A percentile compares a stretch with the other conserved stretches of the same genome.
Conservation (phyloP, 1,140 invertebrate genomes). For the Phymastichus coffea region DNA sequence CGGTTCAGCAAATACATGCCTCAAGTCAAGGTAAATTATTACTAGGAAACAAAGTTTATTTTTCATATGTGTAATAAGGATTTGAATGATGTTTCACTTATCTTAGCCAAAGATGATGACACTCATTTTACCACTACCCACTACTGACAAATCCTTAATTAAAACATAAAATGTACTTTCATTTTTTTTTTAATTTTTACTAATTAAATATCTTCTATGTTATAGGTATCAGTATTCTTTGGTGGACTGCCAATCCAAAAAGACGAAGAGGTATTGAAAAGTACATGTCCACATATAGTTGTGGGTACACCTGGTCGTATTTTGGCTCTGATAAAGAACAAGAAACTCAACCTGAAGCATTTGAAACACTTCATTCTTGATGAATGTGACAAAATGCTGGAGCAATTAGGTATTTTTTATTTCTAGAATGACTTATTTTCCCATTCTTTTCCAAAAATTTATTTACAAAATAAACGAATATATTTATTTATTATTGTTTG, state of each 20-base stretch:
- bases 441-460: too few species aligned
- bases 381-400: conserved; percentile 99
- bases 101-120: conserved; percentile 36
- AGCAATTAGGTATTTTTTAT: conserved; percentile 76
- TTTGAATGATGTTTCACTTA: conserved; percentile 35
- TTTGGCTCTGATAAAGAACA: conserved; percentile 84
- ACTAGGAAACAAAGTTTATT: neutral
- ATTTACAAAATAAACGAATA: conserved; percentile 26
- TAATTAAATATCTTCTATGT: neutral
- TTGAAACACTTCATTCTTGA: conserved; percentile 98
- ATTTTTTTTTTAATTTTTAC: neutral
- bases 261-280: conserved; percentile 93
- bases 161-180: conserved; percentile 3
- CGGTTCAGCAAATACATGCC: conserved; percentile 97
- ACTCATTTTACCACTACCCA: conserved; percentile 34
- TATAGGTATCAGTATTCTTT: conserved; percentile 79
- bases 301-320: conserved; percentile 97
- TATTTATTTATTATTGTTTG: conserved; percentile 37
- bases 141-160: conserved; percentile 36
- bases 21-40: conserved; percentile 75
- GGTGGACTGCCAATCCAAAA: conserved; percentile 95
- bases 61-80: conserved; percentile 10
- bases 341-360: conserved; percentile 89
- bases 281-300: conserved; percentile 94
- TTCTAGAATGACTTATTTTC: too few species aligned